Evolutionary conservation across 1,140 invertebrate genomes (phyloP).

Genomic region (Mylabris phalerata): DNA sequence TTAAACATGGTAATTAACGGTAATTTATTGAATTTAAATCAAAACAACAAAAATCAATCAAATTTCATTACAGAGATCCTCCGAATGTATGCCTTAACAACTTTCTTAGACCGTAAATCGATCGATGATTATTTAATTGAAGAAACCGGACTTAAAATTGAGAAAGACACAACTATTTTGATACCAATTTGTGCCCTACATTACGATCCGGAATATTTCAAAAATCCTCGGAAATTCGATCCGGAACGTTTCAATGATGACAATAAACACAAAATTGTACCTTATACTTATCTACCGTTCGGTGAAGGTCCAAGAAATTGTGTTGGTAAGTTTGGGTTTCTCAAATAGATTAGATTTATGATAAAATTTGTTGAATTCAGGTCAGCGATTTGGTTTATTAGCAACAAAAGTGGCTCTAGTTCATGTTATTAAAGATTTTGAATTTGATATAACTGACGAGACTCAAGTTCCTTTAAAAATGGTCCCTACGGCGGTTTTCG

Average conservation of each 20-base stretch:
- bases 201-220: slow-evolving; percentile 50
- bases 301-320: too few species aligned
- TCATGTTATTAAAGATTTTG: not conserved
- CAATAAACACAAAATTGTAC: slow-evolving; percentile 48
- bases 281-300: slow-evolving; percentile 26
- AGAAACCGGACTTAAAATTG: slow-evolving; percentile 40
- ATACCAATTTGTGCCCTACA: slow-evolving; percentile 57
- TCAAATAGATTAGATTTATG: too few species aligned
- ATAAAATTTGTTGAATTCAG: not conserved
- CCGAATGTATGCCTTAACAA: slow-evolving; percentile 3
- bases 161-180: slow-evolving; percentile 46
- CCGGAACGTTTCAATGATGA: slow-evolving; percentile 41
- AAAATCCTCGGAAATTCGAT: slow-evolving; percentile 56
- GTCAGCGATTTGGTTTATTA: slow-evolving; percentile 1
- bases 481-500: too few species aligned
- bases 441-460: not conserved
- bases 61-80: slow-evolving; percentile 1
- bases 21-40: slow-evolving; percentile 21
- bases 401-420: slow-evolving; percentile 2
- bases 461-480: not conserved
- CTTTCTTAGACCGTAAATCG: slow-evolving; percentile 6
- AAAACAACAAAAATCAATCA: too few species aligned
- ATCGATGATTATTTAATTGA: slow-evolving; percentile 45
- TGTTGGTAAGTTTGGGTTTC: too few species aligned
- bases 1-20: slow-evolving; percentile 46